These are phyloP conservation scores for Epirrita christyi DNA, from an alignment of 2,888 invertebrate genomes.

Conservation along the genomic window DNA sequence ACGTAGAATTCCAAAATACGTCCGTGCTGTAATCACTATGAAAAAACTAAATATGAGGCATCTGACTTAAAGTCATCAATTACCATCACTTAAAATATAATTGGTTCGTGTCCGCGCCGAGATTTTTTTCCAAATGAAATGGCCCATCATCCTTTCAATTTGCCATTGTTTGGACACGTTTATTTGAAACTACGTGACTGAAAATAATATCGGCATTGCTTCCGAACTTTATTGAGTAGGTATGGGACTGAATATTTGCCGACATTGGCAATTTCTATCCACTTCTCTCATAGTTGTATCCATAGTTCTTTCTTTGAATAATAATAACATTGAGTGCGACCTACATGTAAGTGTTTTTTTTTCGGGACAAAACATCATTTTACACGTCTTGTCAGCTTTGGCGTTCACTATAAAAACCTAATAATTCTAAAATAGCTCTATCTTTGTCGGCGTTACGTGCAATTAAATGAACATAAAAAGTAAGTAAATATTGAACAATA, in stretches of 20 bases:
- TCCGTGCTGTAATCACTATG: too few species aligned
- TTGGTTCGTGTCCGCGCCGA: too few species aligned
- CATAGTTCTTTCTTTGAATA: background rate
- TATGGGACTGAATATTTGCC: background rate
- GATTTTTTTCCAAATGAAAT: too few species aligned
- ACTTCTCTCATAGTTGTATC: background rate
- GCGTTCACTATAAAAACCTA: too few species aligned
- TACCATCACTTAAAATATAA: too few species aligned
- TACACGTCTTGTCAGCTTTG: too few species aligned
- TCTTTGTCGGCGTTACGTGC: slow-evolving; percentile 3
- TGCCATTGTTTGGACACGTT: slow-evolving; percentile 3
- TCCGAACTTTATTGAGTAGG: slow-evolving; percentile 3
- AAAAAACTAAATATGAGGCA: too few species aligned
- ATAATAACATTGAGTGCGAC: background rate
- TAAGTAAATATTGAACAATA: slow-evolving; percentile 18
- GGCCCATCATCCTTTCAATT: too few species aligned
- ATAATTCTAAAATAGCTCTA: too few species aligned
- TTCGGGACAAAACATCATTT: too few species aligned
- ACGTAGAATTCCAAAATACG: too few species aligned
- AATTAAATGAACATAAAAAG: slow-evolving; percentile 8
- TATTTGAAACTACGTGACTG: slow-evolving; percentile 9
- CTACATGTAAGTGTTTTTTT: background rate
- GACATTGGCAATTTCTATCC: background rate
- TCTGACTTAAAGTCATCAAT: too few species aligned
- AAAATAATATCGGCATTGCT: slow-evolving; percentile 6